Conservation (phyloP, 2,888 invertebrate genomes). For the Drosophila quasianomalipes region DNA sequence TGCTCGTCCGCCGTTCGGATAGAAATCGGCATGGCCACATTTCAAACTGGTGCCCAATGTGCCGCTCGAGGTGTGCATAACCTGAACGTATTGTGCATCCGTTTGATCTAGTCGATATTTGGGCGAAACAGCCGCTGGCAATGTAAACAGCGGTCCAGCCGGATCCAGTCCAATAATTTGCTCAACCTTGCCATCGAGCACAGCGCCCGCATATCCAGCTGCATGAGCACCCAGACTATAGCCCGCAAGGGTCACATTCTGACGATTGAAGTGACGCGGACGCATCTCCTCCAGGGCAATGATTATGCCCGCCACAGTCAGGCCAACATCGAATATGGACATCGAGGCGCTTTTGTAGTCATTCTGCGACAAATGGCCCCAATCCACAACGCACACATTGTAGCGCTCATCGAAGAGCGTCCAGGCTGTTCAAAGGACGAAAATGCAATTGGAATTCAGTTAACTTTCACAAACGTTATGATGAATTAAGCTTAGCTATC, state of each 20-base stretch:
- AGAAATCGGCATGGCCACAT: slow-evolving; percentile 85
- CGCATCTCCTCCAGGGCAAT: slow-evolving; percentile 78
- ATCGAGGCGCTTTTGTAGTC: slow-evolving; percentile 83
- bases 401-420: slow-evolving; percentile 75
- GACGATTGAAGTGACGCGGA: slow-evolving; percentile 71
- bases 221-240: slow-evolving; percentile 85
- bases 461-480: not conserved
- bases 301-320: slow-evolving; percentile 83
- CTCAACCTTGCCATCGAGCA: slow-evolving; percentile 80
- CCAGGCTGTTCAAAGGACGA: slow-evolving; percentile 74
- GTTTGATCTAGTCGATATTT: slow-evolving; percentile 80
- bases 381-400: slow-evolving; percentile 84
- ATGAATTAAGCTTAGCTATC: not conserved
- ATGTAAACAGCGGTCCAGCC: slow-evolving; percentile 84
- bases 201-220: slow-evolving; percentile 83
- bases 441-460: not conserved
- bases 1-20: slow-evolving; percentile 83
- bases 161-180: slow-evolving; percentile 85
- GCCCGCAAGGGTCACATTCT: slow-evolving; percentile 83
- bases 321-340: slow-evolving; percentile 84
- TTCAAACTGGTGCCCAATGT: slow-evolving; percentile 82
- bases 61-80: slow-evolving; percentile 84
- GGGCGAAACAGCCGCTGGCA: slow-evolving; percentile 81
- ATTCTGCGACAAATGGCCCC: slow-evolving; percentile 82
- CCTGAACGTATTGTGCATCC: slow-evolving; percentile 84